These are phyloP conservation scores for Hippolais icterina DNA, from an alignment of 2,113 vertebrate species.

Conservation along the genomic window DNA sequence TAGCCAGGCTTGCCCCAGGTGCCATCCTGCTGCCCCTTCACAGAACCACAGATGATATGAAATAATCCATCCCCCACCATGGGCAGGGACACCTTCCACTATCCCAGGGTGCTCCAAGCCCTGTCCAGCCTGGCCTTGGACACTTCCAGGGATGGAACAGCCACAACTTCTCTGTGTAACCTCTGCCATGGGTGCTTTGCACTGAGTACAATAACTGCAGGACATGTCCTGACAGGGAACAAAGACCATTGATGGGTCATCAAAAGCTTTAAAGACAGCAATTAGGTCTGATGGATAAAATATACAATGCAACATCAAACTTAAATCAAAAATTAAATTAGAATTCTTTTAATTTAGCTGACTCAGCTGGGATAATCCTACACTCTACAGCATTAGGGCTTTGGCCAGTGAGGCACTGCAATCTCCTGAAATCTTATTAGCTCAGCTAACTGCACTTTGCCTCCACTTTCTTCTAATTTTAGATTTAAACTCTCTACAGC, in stretches of 20 bases:
- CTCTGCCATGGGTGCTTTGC: not conserved
- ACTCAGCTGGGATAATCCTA: not conserved
- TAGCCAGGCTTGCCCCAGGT: not conserved
- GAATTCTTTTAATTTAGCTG: not conserved
- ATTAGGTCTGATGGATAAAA: not conserved
- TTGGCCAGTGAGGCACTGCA: not conserved
- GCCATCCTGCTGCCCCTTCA: fast-evolving
- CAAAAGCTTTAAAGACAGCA: not conserved
- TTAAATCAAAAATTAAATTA: not conserved
- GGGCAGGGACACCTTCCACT: not conserved
- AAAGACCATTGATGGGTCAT: not conserved
- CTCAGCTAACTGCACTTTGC: not conserved
- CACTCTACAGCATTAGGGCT: not conserved
- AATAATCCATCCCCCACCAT: not conserved
- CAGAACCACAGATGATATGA: fast-evolving
- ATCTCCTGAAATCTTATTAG: not conserved
- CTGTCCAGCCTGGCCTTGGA: fast-evolving
- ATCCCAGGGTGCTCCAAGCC: not conserved
- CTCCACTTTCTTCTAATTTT: not conserved
- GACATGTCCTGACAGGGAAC: not conserved
- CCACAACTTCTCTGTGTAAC: not conserved
- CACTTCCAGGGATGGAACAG: not conserved
- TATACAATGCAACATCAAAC: not conserved
- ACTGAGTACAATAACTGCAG: not conserved
- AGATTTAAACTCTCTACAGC: not conserved